Evolutionary conservation across 2,888 invertebrate genomes (phyloP).

Genomic region (Hydrotaea cyrtoneurina): DNA sequence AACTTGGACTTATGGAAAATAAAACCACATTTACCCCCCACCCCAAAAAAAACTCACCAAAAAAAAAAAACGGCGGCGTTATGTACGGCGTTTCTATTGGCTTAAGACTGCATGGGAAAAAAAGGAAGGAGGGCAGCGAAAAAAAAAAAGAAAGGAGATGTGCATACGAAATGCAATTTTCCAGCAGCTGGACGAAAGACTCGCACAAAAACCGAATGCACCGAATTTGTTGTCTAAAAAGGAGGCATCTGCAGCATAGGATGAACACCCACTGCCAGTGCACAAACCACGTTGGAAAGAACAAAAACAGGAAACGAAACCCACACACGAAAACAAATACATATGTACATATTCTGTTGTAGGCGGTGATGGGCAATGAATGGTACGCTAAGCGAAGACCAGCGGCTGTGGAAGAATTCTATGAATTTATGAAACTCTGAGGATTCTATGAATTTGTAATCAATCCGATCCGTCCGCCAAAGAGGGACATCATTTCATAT

Average conservation of each 20-base stretch:
- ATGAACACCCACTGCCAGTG: neutral
- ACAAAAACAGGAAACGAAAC: slow-evolving; percentile 27
- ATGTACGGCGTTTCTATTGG: slow-evolving; percentile 66
- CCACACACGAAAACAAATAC: slow-evolving; percentile 50
- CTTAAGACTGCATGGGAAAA: slow-evolving; percentile 49
- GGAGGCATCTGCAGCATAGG: neutral
- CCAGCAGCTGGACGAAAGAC: slow-evolving; percentile 42
- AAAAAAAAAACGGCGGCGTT: slow-evolving; percentile 26
- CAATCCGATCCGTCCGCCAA: too few species aligned
- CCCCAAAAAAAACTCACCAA: slow-evolving; percentile 33
- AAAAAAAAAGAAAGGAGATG: slow-evolving; percentile 75
- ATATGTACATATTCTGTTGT: neutral
- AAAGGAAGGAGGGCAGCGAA: slow-evolving; percentile 65
- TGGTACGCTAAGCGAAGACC: neutral
- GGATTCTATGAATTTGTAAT: too few species aligned
- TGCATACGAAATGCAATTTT: slow-evolving; percentile 79
- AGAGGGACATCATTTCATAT: too few species aligned
- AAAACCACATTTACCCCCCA: slow-evolving; percentile 29
- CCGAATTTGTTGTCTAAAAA: slow-evolving; percentile 50
- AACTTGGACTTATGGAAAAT: slow-evolving; percentile 15
- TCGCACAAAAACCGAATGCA: slow-evolving; percentile 47
- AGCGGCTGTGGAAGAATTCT: too few species aligned
- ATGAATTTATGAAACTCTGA: too few species aligned
- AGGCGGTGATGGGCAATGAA: slow-evolving; percentile 19
- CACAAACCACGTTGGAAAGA: neutral